Conservation (phyloP, 2,888 invertebrate genomes). For the Metacarcinus magister region DNA sequence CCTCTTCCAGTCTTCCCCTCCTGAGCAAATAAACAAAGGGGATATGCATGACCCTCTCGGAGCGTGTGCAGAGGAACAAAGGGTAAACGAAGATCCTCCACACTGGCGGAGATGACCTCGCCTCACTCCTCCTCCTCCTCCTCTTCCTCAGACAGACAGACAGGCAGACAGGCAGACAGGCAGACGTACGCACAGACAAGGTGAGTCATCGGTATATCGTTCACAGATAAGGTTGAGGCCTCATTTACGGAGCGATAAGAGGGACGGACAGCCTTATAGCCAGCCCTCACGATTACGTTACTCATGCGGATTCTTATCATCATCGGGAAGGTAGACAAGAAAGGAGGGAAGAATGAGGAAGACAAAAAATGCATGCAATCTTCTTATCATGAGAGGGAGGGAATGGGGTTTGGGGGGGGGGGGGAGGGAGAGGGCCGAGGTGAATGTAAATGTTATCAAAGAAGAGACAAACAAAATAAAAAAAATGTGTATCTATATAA, state of each 20-base stretch:
- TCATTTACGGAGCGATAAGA: neutral
- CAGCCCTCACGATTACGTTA: neutral
- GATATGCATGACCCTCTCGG: constrained; percentile 28
- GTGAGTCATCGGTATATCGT: neutral
- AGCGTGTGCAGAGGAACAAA: constrained; percentile 41
- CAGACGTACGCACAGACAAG: too few species aligned
- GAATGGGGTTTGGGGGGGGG: too few species aligned
- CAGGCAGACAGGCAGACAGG: neutral
- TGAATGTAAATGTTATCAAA: neutral
- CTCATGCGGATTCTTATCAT: neutral
- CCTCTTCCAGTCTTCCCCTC: neutral
- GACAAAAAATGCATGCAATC: neutral
- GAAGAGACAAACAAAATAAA: neutral
- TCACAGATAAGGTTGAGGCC: neutral
- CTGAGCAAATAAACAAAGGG: constrained; percentile 41
- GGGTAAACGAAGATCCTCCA: neutral
- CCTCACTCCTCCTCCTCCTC: neutral
- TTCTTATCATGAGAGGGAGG: too few species aligned
- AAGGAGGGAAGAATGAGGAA: neutral
- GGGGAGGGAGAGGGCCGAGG: neutral
- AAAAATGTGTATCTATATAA: neutral
- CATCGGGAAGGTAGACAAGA: too few species aligned
- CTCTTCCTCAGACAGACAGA: neutral
- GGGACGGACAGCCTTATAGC: too few species aligned
- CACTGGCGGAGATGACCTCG: neutral